A percentile compares a stretch with the other conserved stretches of the same genome.
Conservation (phyloP, 2,113 vertebrate genomes). For the Grammomys surdaster region DNA sequence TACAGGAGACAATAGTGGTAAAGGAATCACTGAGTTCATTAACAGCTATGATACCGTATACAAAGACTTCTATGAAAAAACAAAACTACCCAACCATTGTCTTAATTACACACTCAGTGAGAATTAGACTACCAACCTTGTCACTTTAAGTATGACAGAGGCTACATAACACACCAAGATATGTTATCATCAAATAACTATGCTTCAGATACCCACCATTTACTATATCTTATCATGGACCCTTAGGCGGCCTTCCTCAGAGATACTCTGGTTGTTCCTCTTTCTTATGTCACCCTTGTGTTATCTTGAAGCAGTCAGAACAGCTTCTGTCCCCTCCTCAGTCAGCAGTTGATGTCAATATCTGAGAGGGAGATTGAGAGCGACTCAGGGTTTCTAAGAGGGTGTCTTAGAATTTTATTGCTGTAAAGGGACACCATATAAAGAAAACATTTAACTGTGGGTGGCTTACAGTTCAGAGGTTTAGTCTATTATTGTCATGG, state of each 20-base stretch:
- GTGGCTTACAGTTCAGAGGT: background rate
- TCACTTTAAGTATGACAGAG: background rate
- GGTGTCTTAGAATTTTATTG: background rate
- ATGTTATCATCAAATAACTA: background rate
- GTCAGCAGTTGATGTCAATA: background rate
- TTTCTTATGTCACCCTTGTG: background rate
- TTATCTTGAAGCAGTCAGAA: background rate
- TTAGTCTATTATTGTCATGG: background rate
- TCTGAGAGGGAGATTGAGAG: background rate
- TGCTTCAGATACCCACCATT: background rate
- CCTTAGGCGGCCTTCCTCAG: background rate
- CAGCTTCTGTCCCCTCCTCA: background rate
- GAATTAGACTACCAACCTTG: background rate
- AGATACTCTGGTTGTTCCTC: too few relatives aligned
- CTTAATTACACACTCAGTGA: too few relatives aligned
- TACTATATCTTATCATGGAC: background rate
- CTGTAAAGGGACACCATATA: background rate
- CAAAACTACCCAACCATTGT: background rate
- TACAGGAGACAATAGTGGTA: background rate
- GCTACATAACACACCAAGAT: background rate
- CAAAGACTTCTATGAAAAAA: background rate
- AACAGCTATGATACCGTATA: background rate
- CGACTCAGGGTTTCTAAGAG: background rate
- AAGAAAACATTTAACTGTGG: background rate
- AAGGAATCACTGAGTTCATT: background rate